A percentile compares a stretch with the other conserved stretches of the same genome.
Conservation (phyloP, 2,888 invertebrate species). For the Zaprionus lineosus region DNA sequence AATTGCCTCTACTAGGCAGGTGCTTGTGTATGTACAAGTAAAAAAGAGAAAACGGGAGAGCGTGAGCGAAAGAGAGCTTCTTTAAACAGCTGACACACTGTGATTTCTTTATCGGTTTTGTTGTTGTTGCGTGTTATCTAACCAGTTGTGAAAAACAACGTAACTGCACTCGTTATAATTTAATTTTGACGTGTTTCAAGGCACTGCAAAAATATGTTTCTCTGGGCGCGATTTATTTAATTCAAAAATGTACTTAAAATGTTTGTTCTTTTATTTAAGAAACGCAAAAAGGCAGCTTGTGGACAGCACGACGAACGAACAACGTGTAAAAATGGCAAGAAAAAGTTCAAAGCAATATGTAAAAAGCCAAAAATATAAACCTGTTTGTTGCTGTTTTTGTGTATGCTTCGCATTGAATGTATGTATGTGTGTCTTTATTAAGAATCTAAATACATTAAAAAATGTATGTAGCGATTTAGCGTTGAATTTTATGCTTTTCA, state of each 20-base stretch:
- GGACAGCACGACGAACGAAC: conserved; percentile 10
- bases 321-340: conserved; percentile 12
- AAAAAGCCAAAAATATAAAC: conserved; percentile 54
- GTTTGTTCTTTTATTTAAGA: not conserved
- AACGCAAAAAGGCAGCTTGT: conserved; percentile 1
- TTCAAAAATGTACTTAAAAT: not conserved
- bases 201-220: not conserved
- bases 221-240: not conserved
- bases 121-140: conserved; percentile 49
- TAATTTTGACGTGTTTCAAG: conserved; percentile 1
- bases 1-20: not conserved
- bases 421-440: not conserved
- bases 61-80: conserved; percentile 8
- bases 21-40: too few species aligned
- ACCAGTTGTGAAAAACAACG: conserved; percentile 22
- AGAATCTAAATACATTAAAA: conserved; percentile 8
- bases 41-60: too few species aligned
- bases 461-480: not conserved
- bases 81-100: conserved; percentile 62
- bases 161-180: conserved; percentile 8
- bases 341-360: conserved; percentile 10
- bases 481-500: too few species aligned
- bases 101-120: conserved; percentile 20
- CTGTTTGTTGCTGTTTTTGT: conserved; percentile 16
- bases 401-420: conserved; percentile 1